phyloP scores from a whole-genome alignment of 2,113 vertebrate genomes.

The Zapus hudsonius region DNA sequence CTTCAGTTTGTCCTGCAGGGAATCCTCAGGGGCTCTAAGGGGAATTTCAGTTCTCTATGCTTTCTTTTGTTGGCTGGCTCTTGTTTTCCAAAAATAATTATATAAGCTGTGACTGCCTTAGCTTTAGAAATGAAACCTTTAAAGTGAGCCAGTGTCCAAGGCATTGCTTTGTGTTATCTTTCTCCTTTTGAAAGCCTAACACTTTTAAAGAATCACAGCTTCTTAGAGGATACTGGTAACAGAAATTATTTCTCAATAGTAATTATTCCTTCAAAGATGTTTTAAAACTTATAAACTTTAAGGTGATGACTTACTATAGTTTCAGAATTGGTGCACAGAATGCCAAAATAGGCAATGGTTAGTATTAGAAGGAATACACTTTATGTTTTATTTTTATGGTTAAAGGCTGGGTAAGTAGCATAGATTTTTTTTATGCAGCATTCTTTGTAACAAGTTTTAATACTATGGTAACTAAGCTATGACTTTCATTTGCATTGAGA shows the following conservation, averaged over 20 bases:
- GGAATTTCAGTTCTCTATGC: background rate
- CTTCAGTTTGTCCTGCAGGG: background rate
- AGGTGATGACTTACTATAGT: background rate
- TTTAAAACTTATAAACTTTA: background rate
- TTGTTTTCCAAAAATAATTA: background rate
- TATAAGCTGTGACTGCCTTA: background rate
- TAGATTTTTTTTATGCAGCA: background rate
- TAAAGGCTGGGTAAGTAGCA: background rate
- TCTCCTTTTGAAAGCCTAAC: background rate
- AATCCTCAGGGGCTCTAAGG: background rate
- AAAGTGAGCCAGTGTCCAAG: background rate
- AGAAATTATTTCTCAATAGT: background rate
- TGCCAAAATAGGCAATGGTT: background rate
- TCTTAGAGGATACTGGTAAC: slow-evolving; percentile 5
- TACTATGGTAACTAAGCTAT: background rate
- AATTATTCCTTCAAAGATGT: background rate
- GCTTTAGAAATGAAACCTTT: background rate
- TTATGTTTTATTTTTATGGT: background rate
- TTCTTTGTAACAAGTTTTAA: background rate
- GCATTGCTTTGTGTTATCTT: background rate
- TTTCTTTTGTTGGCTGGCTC: background rate
- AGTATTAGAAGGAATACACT: background rate
- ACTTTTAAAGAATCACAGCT: background rate
- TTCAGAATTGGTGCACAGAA: background rate
- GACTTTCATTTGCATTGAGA: background rate